Evolutionary conservation across 2,888 invertebrate species (phyloP).

Genomic region (Dysmachus trigonus): DNA sequence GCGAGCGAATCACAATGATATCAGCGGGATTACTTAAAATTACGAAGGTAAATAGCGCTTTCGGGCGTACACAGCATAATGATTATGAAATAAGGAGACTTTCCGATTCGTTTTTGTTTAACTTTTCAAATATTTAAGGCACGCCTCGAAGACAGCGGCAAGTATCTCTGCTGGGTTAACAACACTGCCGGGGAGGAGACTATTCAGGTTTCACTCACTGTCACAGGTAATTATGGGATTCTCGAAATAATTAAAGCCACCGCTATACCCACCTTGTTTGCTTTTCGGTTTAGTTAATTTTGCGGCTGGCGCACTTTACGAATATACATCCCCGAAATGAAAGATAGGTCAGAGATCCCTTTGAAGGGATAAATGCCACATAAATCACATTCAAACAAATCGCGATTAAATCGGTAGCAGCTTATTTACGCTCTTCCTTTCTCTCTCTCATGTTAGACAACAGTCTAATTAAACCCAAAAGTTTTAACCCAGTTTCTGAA

Average conservation of each 20-base stretch:
- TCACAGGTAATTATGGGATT: conserved; percentile 70
- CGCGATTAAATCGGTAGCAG: neutral
- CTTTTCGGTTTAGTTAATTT: neutral
- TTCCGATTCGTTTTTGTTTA: conserved; percentile 19
- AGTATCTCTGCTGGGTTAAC: conserved; percentile 90
- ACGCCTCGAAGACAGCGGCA: conserved; percentile 82
- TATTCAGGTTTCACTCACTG: conserved; percentile 78
- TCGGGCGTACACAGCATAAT: conserved; percentile 18
- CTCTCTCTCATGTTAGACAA: neutral
- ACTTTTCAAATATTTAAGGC: conserved; percentile 54
- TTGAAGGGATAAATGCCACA: neutral
- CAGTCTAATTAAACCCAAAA: neutral
- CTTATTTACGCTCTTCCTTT: neutral
- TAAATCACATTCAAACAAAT: neutral
- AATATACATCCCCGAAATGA: neutral
- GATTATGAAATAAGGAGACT: neutral
- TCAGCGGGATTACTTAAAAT: conserved; percentile 75
- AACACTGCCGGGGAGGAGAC: conserved; percentile 87
- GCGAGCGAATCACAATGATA: conserved; percentile 69
- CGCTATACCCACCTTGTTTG: neutral
- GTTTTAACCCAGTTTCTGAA: neutral
- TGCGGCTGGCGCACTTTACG: neutral
- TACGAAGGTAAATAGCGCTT: conserved; percentile 65
- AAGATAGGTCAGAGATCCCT: neutral
- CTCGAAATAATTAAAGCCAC: neutral